Evolutionary conservation across 2,888 invertebrate genomes (phyloP), one percentile per base, ranked within the genome.

Genomic region (Volucella inflata): DNA sequence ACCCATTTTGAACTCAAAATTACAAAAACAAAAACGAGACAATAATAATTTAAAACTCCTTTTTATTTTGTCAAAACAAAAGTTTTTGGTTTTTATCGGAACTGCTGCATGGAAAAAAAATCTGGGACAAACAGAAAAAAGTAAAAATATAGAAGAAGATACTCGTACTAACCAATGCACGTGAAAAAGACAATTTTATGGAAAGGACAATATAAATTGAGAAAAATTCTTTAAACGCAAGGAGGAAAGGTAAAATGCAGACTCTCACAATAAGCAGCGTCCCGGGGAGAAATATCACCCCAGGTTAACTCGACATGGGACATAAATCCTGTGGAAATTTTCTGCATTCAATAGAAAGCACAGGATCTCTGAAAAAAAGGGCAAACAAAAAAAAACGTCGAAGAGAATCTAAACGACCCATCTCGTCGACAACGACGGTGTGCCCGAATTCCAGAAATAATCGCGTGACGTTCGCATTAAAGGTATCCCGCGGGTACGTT

Each of bases 261-360:
- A 46, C 42, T 68, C 36, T 44, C 44, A 46, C 64, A 77, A 60
- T 53, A 62, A 51, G 46, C 44, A 60, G n/a, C 40, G 30, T 30
- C 4, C 30, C 30, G 30, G 30, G 6, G 11, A 12, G 38, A 30
- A 57, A 53, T 46, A 60, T 74, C 83, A 79, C 83, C 83, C 68
- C 72, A 64, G 83, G 83, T 79, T 83, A 79, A 74, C 79, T 83
- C 78, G 83, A 83, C 74, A 64, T 83, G 78, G 74, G 71, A 79
- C 67, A 14, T 59, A 68, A 78, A 83, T 57, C 78, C 72, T 72
- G 72, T 48, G 67, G 62, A 82, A 82, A 72, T 83, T 78, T 72
- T 51, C 55, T 60, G 78, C 78, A 83, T 78, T 74, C 64, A 79
- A 70, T 30, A 70, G 68, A 46, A 72, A 10, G 36, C 44, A 10